Conservation (phyloP, 1,140 invertebrate genomes). For the Aphelinus certus region DNA sequence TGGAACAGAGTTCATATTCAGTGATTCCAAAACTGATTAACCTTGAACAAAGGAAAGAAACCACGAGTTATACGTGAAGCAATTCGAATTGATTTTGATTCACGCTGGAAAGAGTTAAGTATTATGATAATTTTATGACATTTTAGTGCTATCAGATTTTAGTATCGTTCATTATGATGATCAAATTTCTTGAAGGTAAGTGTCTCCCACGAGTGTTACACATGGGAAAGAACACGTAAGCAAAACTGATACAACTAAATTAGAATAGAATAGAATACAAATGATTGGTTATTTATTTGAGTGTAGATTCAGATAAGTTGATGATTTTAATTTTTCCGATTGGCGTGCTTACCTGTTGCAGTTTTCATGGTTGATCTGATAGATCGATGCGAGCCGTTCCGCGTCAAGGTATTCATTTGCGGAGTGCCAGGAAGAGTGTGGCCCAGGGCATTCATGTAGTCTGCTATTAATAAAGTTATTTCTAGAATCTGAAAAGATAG, state of each 20-base stretch:
- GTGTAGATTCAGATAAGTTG: not conserved
- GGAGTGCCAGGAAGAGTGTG: constrained; percentile 79
- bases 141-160: too few species aligned
- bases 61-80: not conserved
- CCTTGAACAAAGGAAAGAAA: constrained; percentile 12
- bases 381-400: constrained; percentile 77
- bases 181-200: too few species aligned
- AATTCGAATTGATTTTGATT: constrained; percentile 14
- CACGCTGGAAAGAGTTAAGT: constrained; percentile 6
- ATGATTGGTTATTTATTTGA: not conserved
- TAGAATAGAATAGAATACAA: too few species aligned
- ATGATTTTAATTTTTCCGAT: constrained; percentile 23
- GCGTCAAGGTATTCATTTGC: constrained; percentile 81
- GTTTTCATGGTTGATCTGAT: constrained; percentile 64
- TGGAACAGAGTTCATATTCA: too few species aligned
- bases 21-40: not conserved
- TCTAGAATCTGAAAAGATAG: constrained; percentile 78
- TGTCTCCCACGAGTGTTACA: too few species aligned
- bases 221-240: too few species aligned
- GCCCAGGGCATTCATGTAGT: constrained; percentile 93
- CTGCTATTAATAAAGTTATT: constrained; percentile 90
- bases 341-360: constrained; percentile 59
- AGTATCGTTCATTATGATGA: too few species aligned
- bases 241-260: not conserved
- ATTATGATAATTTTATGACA: not conserved